Evolutionary conservation across 2,797 vertebrate species (phyloP).

Genomic region (Synanceia verrucosa): DNA sequence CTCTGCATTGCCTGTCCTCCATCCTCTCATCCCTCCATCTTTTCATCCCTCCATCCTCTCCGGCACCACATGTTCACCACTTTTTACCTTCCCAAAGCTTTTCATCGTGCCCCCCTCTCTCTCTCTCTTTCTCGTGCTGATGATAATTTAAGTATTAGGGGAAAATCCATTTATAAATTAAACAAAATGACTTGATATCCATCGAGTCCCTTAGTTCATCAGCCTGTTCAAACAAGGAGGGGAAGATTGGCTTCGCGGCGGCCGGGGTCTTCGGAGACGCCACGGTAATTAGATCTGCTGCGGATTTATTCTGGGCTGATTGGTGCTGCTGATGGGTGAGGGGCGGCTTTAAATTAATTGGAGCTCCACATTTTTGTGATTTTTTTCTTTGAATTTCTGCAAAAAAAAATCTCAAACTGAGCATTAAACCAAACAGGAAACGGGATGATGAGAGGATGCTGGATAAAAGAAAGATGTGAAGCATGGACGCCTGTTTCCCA

Average conservation of each 20-base stretch:
- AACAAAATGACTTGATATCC: slow-evolving; percentile 99
- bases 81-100: slow-evolving; percentile 36
- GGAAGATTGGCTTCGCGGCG: slow-evolving; percentile 89
- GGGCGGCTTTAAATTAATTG: slow-evolving; percentile 95
- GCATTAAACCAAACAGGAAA: slow-evolving; percentile 51
- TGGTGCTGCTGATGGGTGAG: slow-evolving; percentile 76
- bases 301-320: slow-evolving; percentile 99
- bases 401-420: slow-evolving; percentile 52
- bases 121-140: slow-evolving; percentile 81
- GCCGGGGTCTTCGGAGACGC: slow-evolving; percentile 93
- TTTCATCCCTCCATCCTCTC: slow-evolving; percentile 23
- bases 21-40: slow-evolving; percentile 32
- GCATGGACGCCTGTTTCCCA: background rate
- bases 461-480: slow-evolving; percentile 8
- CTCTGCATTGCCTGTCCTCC: slow-evolving; percentile 12
- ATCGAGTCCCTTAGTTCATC: slow-evolving; percentile 99
- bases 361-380: slow-evolving; percentile 94
- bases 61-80: slow-evolving; percentile 34
- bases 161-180: slow-evolving; percentile 99
- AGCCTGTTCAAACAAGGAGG: slow-evolving; percentile 97
- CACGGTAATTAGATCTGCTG: slow-evolving; percentile 99
- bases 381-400: slow-evolving; percentile 56
- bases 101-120: slow-evolving; percentile 20
- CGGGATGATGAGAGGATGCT: slow-evolving; percentile 16
- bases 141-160: slow-evolving; percentile 99